phyloP scores from a whole-genome alignment of 2,888 invertebrate genomes.

The Scaeva pyrastri region DNA sequence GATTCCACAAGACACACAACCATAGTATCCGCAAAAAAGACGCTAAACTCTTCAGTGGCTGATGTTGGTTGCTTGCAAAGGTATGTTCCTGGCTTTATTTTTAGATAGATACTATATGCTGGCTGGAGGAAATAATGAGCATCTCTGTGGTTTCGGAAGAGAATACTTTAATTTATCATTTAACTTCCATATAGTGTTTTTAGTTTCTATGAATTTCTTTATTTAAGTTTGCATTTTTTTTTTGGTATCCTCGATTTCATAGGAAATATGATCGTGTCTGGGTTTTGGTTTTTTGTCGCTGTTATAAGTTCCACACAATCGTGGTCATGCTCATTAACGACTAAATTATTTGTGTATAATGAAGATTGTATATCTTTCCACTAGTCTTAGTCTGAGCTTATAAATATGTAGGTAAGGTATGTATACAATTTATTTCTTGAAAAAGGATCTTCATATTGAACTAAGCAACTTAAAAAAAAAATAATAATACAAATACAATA shows the following conservation, averaged over 20 bases:
- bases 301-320: too few species aligned
- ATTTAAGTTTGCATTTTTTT: not conserved
- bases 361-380: too few species aligned
- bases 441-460: too few species aligned
- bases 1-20: not conserved
- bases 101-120: slow-evolving; percentile 17
- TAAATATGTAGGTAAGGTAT: too few species aligned
- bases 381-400: too few species aligned
- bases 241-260: not conserved
- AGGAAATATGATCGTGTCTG: not conserved
- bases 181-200: not conserved
- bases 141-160: not conserved
- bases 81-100: slow-evolving; percentile 44
- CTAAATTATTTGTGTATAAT: too few species aligned
- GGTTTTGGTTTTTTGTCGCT: not conserved
- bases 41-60: not conserved
- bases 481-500: too few species aligned
- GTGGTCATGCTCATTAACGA: too few species aligned
- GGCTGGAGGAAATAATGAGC: slow-evolving; percentile 53
- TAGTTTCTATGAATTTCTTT: not conserved
- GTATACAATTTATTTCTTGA: too few species aligned
- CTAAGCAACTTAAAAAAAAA: too few species aligned
- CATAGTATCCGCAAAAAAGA: not conserved
- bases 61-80: slow-evolving; percentile 7
- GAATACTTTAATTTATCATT: slow-evolving; percentile 34